A percentile compares a stretch with the other conserved stretches of the same genome.
These are phyloP conservation scores for Planiliza haematocheilus DNA, from an alignment of 2,113 vertebrate species.

Conservation along the genomic window DNA sequence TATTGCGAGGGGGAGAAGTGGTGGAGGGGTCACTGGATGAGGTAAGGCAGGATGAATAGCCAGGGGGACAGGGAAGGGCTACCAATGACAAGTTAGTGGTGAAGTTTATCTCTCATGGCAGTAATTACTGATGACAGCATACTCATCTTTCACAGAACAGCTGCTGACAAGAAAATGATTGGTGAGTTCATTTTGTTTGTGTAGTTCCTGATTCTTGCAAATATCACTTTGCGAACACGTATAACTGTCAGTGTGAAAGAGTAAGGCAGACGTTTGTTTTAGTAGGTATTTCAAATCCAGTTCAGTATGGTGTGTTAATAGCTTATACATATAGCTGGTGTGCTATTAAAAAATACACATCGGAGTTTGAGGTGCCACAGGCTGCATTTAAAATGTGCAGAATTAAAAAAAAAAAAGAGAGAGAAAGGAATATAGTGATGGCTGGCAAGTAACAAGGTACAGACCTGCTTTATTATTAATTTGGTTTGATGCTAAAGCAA, in stretches of 20 bases:
- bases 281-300: neutral
- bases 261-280: neutral
- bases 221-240: neutral
- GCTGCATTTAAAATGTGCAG: slow-evolving; percentile 15
- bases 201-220: slow-evolving; percentile 19
- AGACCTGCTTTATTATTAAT: neutral
- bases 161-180: slow-evolving; percentile 49
- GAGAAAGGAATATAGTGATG: slow-evolving; percentile 7
- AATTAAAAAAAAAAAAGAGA: slow-evolving; percentile 9
- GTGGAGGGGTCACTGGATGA: slow-evolving; percentile 42
- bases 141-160: slow-evolving; percentile 56
- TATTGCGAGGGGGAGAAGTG: slow-evolving; percentile 55
- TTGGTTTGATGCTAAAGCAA: slow-evolving; percentile 11
- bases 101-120: slow-evolving; percentile 45
- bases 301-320: slow-evolving; percentile 11
- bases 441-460: slow-evolving; percentile 14
- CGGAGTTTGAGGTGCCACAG: slow-evolving; percentile 1
- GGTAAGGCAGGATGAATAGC: slow-evolving; percentile 61
- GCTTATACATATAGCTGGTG: neutral
- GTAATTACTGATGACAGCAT: slow-evolving; percentile 65
- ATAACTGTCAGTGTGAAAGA: slow-evolving; percentile 15
- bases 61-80: slow-evolving; percentile 51
- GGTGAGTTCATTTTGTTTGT: slow-evolving; percentile 42
- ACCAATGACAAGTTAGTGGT: slow-evolving; percentile 64
- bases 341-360: slow-evolving; percentile 4